phyloP scores from a whole-genome alignment of 2,797 vertebrate species.

The Sphenopsis melanotis region DNA sequence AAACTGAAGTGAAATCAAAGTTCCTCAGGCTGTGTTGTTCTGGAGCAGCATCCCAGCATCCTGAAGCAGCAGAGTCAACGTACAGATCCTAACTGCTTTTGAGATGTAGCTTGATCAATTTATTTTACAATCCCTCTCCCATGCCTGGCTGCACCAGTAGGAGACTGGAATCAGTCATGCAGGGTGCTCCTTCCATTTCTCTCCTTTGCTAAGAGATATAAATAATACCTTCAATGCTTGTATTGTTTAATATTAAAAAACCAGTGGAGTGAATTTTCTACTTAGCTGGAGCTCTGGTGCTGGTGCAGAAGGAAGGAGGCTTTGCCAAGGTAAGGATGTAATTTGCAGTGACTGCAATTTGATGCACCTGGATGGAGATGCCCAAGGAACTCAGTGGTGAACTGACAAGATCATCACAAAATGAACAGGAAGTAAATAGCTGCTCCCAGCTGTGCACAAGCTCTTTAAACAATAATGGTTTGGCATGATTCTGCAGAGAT shows the following conservation, averaged over 20 bases:
- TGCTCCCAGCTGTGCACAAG: neutral
- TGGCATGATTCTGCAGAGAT: neutral
- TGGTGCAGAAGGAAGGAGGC: neutral
- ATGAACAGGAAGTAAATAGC: neutral
- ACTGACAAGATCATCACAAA: neutral
- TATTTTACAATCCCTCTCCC: neutral
- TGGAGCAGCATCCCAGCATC: neutral
- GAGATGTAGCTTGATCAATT: constrained; percentile 6
- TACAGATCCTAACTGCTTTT: neutral
- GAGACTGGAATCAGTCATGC: constrained; percentile 1
- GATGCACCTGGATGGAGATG: constrained; percentile 7
- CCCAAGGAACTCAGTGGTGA: neutral
- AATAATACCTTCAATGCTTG: constrained; percentile 30
- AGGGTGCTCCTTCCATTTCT: neutral
- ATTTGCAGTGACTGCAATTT: neutral
- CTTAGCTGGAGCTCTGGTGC: neutral
- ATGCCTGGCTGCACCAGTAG: neutral
- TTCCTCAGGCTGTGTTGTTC: neutral
- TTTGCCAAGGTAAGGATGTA: neutral
- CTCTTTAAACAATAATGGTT: neutral
- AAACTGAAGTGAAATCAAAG: neutral
- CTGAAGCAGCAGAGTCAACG: neutral
- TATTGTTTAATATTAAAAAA: constrained; percentile 30
- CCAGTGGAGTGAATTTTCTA: neutral
- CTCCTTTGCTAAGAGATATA: neutral